Evolutionary conservation across 2,113 vertebrate species (phyloP).

Genomic region (Chionodraco myersi): DNA sequence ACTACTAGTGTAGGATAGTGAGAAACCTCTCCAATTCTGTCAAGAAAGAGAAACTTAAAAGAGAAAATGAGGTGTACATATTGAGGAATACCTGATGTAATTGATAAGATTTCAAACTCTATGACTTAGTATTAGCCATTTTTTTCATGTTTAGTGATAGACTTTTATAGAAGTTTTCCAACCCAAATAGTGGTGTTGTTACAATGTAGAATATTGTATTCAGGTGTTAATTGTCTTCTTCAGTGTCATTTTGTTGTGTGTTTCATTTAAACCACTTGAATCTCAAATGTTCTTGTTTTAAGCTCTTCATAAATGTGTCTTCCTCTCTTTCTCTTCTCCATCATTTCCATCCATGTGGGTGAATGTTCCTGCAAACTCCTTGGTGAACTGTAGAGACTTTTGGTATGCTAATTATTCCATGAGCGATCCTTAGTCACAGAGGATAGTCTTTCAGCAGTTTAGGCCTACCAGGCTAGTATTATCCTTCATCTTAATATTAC

Average conservation of each 20-base stretch:
- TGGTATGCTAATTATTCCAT: slow-evolving; percentile 88
- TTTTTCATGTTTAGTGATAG: background rate
- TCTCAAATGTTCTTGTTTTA: slow-evolving; percentile 70
- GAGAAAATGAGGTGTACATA: background rate
- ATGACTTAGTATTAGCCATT: background rate
- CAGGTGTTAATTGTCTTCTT: slow-evolving; percentile 31
- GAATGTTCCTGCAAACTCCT: slow-evolving; percentile 90
- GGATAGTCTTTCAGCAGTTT: background rate
- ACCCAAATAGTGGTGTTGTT: background rate
- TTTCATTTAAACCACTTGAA: slow-evolving; percentile 61
- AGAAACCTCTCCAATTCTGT: background rate
- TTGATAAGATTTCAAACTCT: background rate
- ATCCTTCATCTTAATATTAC: background rate
- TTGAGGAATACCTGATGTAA: background rate
- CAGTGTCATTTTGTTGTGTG: slow-evolving; percentile 62
- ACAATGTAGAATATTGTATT: background rate
- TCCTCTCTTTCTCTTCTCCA: slow-evolving; percentile 84
- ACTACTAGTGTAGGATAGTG: background rate
- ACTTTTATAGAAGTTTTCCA: background rate
- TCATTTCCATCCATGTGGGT: slow-evolving; percentile 89
- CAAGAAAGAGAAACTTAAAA: slow-evolving; percentile 16
- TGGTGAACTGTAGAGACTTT: slow-evolving; percentile 91
- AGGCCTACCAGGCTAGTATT: background rate
- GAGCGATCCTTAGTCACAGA: slow-evolving; percentile 85
- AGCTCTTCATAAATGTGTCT: slow-evolving; percentile 79